Evolutionary conservation across 2,888 invertebrate species (phyloP), one percentile per base, ranked within the genome.

Genomic region (Incurvaria masculella): DNA sequence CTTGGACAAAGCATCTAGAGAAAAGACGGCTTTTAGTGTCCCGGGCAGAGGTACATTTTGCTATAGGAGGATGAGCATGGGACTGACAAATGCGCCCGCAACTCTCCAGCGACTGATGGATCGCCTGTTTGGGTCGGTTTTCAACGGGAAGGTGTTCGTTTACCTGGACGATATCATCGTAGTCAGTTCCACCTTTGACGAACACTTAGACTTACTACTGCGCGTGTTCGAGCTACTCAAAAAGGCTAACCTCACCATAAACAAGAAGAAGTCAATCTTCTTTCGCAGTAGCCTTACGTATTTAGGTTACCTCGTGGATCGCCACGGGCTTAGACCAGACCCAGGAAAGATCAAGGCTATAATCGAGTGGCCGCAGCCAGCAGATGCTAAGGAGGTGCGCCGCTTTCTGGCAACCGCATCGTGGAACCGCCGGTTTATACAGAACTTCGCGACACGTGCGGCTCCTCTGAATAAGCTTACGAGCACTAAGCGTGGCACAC

Each of bases 91-190:
- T 4, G 58, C 58, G 1, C 57, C 57, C 0, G 57, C 57, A 1
- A 57, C 59, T 1, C 60, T 57, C 33, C 58, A 58, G 38, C 21
- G 57, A 2, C 40, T 60, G 6, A 55, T 56, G 1, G 59, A 59
- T 48, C 21, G 16, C 2, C 49, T 53, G 14, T 48, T 49, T 23
- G 52, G 51, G 1, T 50, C 50, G 19, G 54, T 53, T n/a, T 53
- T 53, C 48, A 57, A 55, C 1, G n/a, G 33, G 1, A 55, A 42
- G 16, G 52, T 55, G 1, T 57, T 55, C 21, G 47, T 43, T 3
- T 58, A 51, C 44, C 2, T 56, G 3, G 58, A 58, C 48, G 58
- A 60, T 44, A 49, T 60, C 10, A 49, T 59, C 3, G 38, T 56
- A 1, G 43, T 53, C 2, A 43, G 48, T 2, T 19, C 21, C 2